Evolutionary conservation across 1,140 invertebrate genomes (phyloP).

Genomic region (Drosophila pectinifera): DNA sequence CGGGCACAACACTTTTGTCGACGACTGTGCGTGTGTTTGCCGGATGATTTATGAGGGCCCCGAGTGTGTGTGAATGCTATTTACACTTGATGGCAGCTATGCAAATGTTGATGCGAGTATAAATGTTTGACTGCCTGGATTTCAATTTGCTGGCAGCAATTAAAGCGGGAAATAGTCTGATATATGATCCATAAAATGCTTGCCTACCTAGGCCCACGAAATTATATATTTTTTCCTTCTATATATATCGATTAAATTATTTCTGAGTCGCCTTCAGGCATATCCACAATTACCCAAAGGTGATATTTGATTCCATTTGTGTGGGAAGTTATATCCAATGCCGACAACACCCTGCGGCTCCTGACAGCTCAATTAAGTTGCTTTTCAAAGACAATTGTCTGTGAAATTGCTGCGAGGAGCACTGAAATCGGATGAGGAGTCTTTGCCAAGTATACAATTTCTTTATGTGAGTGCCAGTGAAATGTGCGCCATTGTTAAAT

Average conservation of each 20-base stretch:
- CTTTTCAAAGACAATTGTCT: conserved; percentile 35
- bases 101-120: conserved; percentile 2
- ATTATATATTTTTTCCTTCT: conserved; percentile 1
- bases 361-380: conserved; percentile 50
- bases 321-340: not conserved
- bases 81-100: conserved; percentile 29
- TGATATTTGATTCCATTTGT: conserved; percentile 28
- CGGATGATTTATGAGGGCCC: conserved; percentile 31
- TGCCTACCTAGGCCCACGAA: no score
- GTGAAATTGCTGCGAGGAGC: conserved; percentile 14
- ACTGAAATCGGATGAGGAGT: not conserved
- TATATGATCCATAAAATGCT: not conserved
- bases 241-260: conserved; percentile 17
- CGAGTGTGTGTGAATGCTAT: conserved; percentile 19
- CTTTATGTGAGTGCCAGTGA: conserved; percentile 23
- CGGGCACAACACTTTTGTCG: conserved; percentile 27
- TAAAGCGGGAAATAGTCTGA: not conserved
- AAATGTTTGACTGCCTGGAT: conserved; percentile 14
- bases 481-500: conserved; percentile 44
- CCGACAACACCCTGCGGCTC: not conserved
- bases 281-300: conserved; percentile 19
- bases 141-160: conserved; percentile 17
- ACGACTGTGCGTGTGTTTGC: conserved; percentile 14
- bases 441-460: conserved; percentile 24
- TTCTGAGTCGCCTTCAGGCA: not conserved